Conservation (phyloP, 2,888 invertebrate genomes). For the Tortricodes alternella region DNA sequence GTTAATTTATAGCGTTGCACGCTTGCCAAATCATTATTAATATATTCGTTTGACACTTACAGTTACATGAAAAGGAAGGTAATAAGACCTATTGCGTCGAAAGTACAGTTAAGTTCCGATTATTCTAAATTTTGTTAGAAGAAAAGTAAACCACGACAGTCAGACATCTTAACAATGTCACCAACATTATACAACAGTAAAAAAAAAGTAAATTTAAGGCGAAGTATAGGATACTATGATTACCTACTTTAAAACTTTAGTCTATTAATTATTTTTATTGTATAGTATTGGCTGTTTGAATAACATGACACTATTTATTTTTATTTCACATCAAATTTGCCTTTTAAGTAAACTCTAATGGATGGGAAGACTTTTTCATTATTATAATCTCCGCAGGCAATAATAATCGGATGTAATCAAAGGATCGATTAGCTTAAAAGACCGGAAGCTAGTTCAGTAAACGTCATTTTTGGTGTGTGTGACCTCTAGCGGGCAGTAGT, state of each 20-base stretch:
- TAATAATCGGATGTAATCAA: not conserved
- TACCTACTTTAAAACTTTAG: no score
- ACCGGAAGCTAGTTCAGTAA: conserved; percentile 32
- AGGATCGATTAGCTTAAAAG: conserved; percentile 22
- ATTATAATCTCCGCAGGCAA: conserved; percentile 18
- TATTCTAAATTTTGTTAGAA: conserved; percentile 63
- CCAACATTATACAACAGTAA: conserved; percentile 44
- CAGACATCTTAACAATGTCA: conserved; percentile 74
- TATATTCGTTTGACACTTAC: conserved; percentile 61
- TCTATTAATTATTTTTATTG: no score
- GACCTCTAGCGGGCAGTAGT: conserved; percentile 53
- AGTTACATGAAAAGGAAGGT: conserved; percentile 62
- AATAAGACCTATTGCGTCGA: conserved; percentile 47
- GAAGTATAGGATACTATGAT: no score
- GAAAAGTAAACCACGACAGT: conserved; percentile 68
- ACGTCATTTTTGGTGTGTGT: conserved; percentile 27
- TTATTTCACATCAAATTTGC: no score
- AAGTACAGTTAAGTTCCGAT: conserved; percentile 50
- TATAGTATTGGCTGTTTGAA: no score
- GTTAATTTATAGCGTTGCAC: conserved; percentile 37
- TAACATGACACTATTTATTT: no score
- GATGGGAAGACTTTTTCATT: no score
- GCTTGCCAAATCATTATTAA: conserved; percentile 39
- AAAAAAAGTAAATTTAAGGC: conserved; percentile 41
- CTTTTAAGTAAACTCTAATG: no score